A percentile compares a stretch with the other conserved stretches of the same genome.
These are phyloP conservation scores for Peromyscus leucopus DNA, from an alignment of 2,113 vertebrate genomes.

Conservation along the genomic window DNA sequence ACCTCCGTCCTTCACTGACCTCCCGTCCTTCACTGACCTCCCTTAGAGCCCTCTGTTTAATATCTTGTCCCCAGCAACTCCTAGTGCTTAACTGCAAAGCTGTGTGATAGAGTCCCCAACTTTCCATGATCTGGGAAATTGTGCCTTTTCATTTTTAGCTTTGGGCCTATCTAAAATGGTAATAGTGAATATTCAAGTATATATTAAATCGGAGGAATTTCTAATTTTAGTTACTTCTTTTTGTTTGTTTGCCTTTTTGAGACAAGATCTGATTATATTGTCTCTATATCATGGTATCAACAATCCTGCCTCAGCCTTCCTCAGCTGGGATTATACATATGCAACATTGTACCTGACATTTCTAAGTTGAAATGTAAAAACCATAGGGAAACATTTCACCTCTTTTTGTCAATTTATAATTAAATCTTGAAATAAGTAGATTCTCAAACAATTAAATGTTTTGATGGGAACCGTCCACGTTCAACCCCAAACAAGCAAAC, in stretches of 20 bases:
- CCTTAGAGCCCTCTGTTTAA: constrained; percentile 9
- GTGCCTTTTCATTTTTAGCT: constrained; percentile 32
- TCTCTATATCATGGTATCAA: not conserved
- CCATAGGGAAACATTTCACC: constrained; percentile 19
- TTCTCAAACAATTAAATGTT: constrained; percentile 60
- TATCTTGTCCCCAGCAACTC: not conserved
- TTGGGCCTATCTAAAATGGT: constrained; percentile 46
- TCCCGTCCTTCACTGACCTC: not conserved
- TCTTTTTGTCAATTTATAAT: constrained; percentile 61
- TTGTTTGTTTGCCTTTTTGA: not conserved
- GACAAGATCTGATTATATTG: not conserved
- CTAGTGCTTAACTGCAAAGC: constrained; percentile 2
- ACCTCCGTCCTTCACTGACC: too few species aligned
- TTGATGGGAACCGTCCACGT: constrained; percentile 53
- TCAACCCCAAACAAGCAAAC: constrained; percentile 51
- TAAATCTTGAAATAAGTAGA: constrained; percentile 59
- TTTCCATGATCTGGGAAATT: constrained; percentile 4
- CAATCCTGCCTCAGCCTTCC: not conserved
- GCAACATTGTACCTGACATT: not conserved
- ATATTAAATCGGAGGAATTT: constrained; percentile 53
- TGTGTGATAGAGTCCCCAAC: constrained; percentile 29
- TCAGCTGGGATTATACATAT: not conserved
- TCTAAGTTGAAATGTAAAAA: constrained; percentile 54
- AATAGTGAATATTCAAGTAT: constrained; percentile 2
- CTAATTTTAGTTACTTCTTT: constrained; percentile 12